Percentiles rank a stretch among this genome's conserved stretches.
phyloP scores from a whole-genome alignment of 1,140 invertebrate species.

The Drosophila sturtevanti region DNA sequence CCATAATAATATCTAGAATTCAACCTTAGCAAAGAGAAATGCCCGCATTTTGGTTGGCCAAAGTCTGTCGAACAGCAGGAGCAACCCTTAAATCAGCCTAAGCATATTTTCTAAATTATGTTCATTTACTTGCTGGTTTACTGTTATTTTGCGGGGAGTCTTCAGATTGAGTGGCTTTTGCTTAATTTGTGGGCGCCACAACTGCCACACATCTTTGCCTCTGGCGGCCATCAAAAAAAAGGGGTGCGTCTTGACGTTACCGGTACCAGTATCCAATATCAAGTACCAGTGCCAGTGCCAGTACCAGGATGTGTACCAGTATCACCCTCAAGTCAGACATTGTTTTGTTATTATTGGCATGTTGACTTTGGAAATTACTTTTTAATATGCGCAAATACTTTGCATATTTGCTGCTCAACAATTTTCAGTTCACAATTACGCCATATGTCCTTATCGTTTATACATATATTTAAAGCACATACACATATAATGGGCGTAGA shows the following conservation, averaged over 20 bases:
- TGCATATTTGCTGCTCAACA: constrained; percentile 66
- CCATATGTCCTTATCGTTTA: constrained; percentile 66
- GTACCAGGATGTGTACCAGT: too few relatives aligned
- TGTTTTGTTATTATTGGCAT: constrained; percentile 77
- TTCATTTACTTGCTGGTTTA: constrained; percentile 61
- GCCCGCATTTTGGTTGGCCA: constrained; percentile 73
- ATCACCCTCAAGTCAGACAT: constrained; percentile 45
- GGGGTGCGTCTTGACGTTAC: constrained; percentile 69
- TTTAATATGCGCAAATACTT: constrained; percentile 81
- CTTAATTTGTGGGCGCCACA: constrained; percentile 71
- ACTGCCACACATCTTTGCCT: constrained; percentile 10
- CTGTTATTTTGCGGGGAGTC: constrained; percentile 27
- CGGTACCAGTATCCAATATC: too few relatives aligned
- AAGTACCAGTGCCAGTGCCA: too few relatives aligned
- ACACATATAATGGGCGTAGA: constrained; percentile 2
- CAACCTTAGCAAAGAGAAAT: constrained; percentile 15
- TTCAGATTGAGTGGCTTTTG: constrained; percentile 68
- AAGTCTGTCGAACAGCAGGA: constrained; percentile 2
- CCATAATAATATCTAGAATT: constrained; percentile 9
- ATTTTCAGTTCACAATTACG: constrained; percentile 40
- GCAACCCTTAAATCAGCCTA: constrained; percentile 72
- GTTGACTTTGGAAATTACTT: constrained; percentile 81
- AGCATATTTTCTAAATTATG: constrained; percentile 80
- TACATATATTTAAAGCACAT: constrained; percentile 5
- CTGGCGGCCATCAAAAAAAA: constrained; percentile 57